phyloP scores from a whole-genome alignment of 2,888 invertebrate genomes.

The Ectobius pallidus region DNA sequence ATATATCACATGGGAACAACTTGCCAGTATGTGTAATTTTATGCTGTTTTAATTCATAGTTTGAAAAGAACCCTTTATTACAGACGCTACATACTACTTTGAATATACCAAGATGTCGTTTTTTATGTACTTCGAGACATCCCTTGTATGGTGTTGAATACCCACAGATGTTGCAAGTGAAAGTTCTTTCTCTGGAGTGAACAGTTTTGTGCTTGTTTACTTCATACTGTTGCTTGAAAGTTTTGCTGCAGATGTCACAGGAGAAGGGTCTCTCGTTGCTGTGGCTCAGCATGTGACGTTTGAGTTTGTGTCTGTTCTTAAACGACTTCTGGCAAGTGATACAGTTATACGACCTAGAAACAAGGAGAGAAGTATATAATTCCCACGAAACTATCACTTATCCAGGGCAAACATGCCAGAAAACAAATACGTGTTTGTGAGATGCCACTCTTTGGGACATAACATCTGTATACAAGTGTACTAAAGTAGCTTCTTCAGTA shows the following conservation, averaged over 20 bases:
- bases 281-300: conserved; percentile 33
- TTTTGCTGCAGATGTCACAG: conserved; percentile 35
- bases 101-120: conserved; percentile 35
- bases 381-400: too few relatives aligned
- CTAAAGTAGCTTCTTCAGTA: too few relatives aligned
- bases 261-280: conserved; percentile 31
- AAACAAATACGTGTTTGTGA: too few relatives aligned
- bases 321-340: conserved; percentile 22
- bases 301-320: conserved; percentile 7
- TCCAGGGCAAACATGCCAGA: too few relatives aligned
- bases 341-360: too few relatives aligned
- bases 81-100: conserved; percentile 31
- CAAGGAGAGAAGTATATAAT: too few relatives aligned
- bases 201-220: conserved; percentile 44
- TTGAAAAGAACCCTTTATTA: conserved; percentile 30
- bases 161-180: conserved; percentile 45
- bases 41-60: conserved; percentile 32
- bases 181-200: conserved; percentile 45
- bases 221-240: conserved; percentile 34
- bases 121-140: conserved; percentile 44
- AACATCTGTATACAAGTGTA: too few relatives aligned
- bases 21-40: conserved; percentile 33
- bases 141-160: conserved; percentile 40
- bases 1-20: conserved; percentile 48
- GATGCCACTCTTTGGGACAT: too few relatives aligned